phyloP scores from a whole-genome alignment of 2,797 vertebrate species.

The Triplophysa bombifrons region DNA sequence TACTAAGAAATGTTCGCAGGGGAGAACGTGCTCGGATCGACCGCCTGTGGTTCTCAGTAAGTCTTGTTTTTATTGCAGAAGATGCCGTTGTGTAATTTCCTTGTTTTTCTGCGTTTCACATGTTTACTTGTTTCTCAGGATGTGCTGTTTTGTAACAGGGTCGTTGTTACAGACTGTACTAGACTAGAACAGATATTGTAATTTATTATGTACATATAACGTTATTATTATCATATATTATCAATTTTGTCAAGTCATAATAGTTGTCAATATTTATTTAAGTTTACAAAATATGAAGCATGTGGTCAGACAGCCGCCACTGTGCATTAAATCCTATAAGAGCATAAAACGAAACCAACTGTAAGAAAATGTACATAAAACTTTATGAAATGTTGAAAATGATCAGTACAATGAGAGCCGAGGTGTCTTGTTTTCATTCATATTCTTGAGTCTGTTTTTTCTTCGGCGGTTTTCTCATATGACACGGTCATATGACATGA shows the following conservation, averaged over 20 bases:
- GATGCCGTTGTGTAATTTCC: not conserved
- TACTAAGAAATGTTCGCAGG: slow-evolving; percentile 57
- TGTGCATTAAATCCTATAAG: not conserved
- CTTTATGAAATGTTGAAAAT: not conserved
- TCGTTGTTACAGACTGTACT: not conserved
- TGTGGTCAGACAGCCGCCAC: not conserved
- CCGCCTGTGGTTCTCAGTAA: slow-evolving; percentile 80
- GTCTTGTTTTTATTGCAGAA: slow-evolving; percentile 41
- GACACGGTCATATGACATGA: slow-evolving; percentile 31
- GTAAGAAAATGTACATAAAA: not conserved
- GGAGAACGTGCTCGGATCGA: slow-evolving; percentile 56
- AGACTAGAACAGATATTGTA: not conserved
- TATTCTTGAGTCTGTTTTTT: not conserved
- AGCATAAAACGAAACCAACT: not conserved
- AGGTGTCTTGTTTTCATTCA: not conserved
- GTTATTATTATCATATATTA: not conserved
- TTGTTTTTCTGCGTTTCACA: not conserved
- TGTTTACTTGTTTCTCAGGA: slow-evolving; percentile 26
- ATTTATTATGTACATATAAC: not conserved
- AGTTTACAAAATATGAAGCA: not conserved
- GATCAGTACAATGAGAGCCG: not conserved
- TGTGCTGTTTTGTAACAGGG: not conserved
- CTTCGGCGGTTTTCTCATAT: slow-evolving; percentile 16
- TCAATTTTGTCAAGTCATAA: not conserved
- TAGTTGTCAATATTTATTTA: not conserved